A percentile compares a stretch with the other conserved stretches of the same genome.
Evolutionary conservation across 2,797 vertebrate genomes (phyloP).

Genomic region (Manis pentadactyla): DNA sequence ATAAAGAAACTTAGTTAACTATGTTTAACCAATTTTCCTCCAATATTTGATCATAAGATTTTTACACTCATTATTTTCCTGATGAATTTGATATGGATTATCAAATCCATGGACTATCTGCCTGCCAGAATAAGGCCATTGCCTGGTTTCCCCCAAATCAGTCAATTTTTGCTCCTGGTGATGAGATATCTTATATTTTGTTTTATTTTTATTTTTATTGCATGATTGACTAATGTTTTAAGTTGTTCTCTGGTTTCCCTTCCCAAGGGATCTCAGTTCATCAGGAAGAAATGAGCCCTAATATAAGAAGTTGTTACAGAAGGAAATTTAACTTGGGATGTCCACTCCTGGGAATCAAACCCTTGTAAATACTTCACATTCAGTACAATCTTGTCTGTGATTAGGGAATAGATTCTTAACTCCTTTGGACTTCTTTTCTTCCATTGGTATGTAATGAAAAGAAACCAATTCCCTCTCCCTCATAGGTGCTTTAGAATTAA

Average conservation of each 20-base stretch:
- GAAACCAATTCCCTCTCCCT: neutral
- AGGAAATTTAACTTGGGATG: neutral
- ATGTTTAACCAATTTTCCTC: neutral
- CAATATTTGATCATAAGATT: conserved; percentile 33
- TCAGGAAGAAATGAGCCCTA: neutral
- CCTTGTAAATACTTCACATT: neutral
- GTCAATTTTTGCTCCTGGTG: neutral
- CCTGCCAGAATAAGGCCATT: neutral
- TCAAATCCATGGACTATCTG: neutral
- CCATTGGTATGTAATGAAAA: neutral
- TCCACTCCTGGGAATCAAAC: neutral
- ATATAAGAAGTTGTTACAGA: neutral
- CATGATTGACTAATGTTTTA: neutral
- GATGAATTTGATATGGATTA: neutral
- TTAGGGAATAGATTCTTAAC: neutral
- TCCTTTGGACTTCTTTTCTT: neutral
- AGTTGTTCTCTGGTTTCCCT: neutral
- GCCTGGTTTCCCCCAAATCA: neutral
- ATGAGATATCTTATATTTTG: neutral
- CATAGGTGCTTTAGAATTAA: neutral
- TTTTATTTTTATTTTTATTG: conserved; percentile 35
- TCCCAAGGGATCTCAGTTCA: neutral
- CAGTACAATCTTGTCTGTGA: neutral
- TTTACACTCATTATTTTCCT: neutral
- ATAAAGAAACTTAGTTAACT: neutral